Base-by-base conservation (phyloP, 2,113 vertebrate species). In the Planiliza haematocheilus region DNA sequence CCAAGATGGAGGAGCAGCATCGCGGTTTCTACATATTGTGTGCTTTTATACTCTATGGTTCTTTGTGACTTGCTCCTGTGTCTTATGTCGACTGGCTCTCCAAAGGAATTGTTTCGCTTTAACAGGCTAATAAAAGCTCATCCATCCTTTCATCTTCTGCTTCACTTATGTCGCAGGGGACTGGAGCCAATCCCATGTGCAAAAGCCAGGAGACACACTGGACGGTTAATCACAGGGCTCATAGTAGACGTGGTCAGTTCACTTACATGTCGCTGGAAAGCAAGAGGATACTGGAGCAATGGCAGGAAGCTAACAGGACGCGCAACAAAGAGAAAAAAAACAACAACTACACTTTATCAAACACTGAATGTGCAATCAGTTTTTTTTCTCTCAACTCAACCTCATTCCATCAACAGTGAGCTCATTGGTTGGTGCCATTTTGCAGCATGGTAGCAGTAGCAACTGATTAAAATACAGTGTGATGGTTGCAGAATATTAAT, bases 111-210 rank as follows among this genome's bases (percentile, higher is more conserved):
- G 64, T 65, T 61, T 65, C 14, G 24, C 30, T 74, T 88, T 80
- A 79, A 77, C 16, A 4, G 51, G 55, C 77, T 63, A 53, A 70
- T 81, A 77, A 85, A 83, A 62, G 58, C 13, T 12, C 37, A 24
- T n/a, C n/a, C 34, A 56, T 74, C 49, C 41, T 56, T 80, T 80
- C 38, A 68, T 70, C 73, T 36, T 84, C 46, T 60, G 11, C 73
- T 55, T 4, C 17, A 39, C 38, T 68, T 51, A 55, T 67, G 34
- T 77, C 78, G 53, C 12, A 13, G 57, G 67, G 51, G 63, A 20
- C 39, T 43, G 34, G 49, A 68, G 77, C 49, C 68, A 8, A 3
- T 51, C 8, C 34, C 21, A 3, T 16, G 10, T 24, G 58, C 56
- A 13, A 10, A 21, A 59, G 61, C 42, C 64, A 49, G 66, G 70